Evolutionary conservation across 2,113 vertebrate species (phyloP).

Genomic region (Apistogramma diplotaenia): DNA sequence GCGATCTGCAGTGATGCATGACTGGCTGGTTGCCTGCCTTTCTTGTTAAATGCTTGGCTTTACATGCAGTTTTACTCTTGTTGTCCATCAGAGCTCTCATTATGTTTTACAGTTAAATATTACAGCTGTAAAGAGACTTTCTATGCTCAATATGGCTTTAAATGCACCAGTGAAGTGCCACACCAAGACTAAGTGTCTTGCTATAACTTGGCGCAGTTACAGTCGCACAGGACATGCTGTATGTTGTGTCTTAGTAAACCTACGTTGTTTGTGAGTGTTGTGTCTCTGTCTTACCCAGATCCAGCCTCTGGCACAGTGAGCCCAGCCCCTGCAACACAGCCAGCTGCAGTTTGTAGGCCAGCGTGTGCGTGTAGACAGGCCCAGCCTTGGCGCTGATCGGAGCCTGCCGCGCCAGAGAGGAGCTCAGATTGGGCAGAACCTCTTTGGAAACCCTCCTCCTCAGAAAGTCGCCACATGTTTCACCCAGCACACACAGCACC

Average conservation of each 20-base stretch:
- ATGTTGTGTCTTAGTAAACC: neutral
- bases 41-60: too few species aligned
- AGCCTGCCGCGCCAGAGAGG: slow-evolving; percentile 83
- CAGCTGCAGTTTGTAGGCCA: slow-evolving; percentile 92
- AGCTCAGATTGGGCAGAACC: slow-evolving; percentile 83
- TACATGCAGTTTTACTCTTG: too few species aligned
- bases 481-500: slow-evolving; percentile 86
- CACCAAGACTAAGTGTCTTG: neutral
- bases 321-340: slow-evolving; percentile 89
- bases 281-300: slow-evolving; percentile 81
- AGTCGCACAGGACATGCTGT: too few species aligned
- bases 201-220: neutral
- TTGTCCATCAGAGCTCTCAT: neutral
- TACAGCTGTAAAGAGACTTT: neutral
- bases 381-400: slow-evolving; percentile 83
- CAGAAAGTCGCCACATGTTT: slow-evolving; percentile 86
- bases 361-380: slow-evolving; percentile 83
- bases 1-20: too few species aligned
- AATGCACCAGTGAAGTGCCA: neutral
- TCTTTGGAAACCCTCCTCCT: slow-evolving; percentile 88
- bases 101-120: neutral
- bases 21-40: too few species aligned
- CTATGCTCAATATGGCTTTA: rapidly evolving
- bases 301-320: slow-evolving; percentile 82
- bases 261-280: neutral